These are phyloP conservation scores for Lagopus muta DNA, from an alignment of 2,113 vertebrate species.

Conservation along the genomic window DNA sequence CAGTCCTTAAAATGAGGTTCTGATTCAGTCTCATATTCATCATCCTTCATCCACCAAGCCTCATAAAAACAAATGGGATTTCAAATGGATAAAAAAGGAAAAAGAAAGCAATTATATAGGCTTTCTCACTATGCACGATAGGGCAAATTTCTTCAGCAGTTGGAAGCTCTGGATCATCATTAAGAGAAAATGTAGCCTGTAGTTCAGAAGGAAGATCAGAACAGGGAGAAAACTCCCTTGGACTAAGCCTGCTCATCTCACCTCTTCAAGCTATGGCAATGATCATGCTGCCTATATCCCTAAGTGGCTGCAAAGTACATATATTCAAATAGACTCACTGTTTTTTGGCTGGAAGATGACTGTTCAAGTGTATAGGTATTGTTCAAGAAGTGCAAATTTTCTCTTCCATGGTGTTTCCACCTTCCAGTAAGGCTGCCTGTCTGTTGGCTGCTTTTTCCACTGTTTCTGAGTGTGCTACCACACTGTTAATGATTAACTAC, in stretches of 20 bases:
- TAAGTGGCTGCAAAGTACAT: background rate
- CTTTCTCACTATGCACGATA: background rate
- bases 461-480: background rate
- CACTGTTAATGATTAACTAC: background rate
- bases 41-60: background rate
- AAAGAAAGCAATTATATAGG: background rate
- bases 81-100: background rate
- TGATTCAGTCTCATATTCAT: background rate
- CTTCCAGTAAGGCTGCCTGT: background rate
- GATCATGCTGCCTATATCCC: background rate
- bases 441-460: background rate
- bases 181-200: background rate
- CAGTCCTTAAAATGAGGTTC: background rate
- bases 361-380: background rate
- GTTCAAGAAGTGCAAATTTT: background rate
- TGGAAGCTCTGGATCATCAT: background rate
- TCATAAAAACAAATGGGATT: background rate
- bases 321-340: background rate
- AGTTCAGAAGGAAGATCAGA: background rate
- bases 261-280: background rate
- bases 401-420: rapidly evolving
- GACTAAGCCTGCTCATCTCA: background rate
- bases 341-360: background rate
- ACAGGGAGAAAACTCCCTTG: background rate
- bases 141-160: background rate